Evolutionary conservation across 2,113 vertebrate genomes (phyloP).

Genomic region (Oryzias woworae): DNA sequence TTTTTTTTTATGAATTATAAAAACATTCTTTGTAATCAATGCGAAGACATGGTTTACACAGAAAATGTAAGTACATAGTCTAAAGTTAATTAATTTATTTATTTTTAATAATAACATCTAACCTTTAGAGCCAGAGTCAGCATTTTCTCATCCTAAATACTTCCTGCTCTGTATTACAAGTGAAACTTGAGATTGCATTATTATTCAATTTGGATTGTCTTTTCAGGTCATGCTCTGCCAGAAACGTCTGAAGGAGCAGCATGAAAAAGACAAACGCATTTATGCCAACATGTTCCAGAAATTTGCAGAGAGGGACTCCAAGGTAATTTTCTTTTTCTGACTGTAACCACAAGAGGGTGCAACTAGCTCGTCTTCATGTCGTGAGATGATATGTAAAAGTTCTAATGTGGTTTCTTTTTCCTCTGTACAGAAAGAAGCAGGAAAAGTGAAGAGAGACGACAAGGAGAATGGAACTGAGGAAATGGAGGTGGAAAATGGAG

Average conservation of each 20-base stretch:
- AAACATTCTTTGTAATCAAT: too few relatives aligned
- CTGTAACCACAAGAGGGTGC: constrained; percentile 36
- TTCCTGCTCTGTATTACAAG: too few relatives aligned
- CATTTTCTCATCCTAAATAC: too few relatives aligned
- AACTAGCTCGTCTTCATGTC: background rate
- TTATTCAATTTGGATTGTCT: background rate
- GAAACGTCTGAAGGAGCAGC: constrained; percentile 89
- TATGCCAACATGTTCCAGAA: constrained; percentile 99
- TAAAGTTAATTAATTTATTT: too few relatives aligned
- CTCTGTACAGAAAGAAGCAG: constrained; percentile 64
- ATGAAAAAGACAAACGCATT: constrained; percentile 91
- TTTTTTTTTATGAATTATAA: too few relatives aligned
- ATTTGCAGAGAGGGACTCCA: constrained; percentile 88
- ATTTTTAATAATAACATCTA: too few relatives aligned
- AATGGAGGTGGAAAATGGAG: constrained; percentile 73
- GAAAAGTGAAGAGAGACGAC: constrained; percentile 38
- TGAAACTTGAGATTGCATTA: too few relatives aligned
- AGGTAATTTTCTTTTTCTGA: constrained; percentile 72
- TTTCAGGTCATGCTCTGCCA: constrained; percentile 80
- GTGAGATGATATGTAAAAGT: background rate
- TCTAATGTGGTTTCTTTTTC: background rate
- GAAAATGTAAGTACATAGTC: too few relatives aligned
- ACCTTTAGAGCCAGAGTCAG: too few relatives aligned
- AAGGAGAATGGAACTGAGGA: constrained; percentile 37
- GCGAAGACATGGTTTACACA: too few relatives aligned